Evolutionary conservation across 2,113 vertebrate genomes (phyloP), one percentile per base, ranked within the genome.

Genomic region (Siniperca knerii): DNA sequence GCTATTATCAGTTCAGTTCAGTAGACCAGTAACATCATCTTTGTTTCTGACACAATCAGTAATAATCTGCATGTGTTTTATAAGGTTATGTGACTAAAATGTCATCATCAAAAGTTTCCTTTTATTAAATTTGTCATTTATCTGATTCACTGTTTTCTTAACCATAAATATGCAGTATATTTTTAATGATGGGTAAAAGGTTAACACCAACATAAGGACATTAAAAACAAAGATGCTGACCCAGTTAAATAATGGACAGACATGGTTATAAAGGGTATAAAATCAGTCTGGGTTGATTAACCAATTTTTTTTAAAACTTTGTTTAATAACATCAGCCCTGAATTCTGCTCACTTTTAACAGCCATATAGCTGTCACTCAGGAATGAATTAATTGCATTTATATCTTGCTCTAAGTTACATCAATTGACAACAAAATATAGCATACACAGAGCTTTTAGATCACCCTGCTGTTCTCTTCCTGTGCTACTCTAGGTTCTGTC

Each of bases 351-450:
- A 79, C 74, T 67, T 71, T 87, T 73, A 81, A 44, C 67, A 65
- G 77, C 89, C 90, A 91, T 91, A 82, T 87, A 88, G 78, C 77
- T 65, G 71, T 86, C 84, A 81, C 80, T 79, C 72, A 86, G 75
- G 62, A 80, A 82, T 86, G 46, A 69, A 92, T 90, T 86, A 79
- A 79, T 89, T 85, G 79, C 40, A 80, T 84, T 73, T 80, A 70
- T 73, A 80, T 83, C 60, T 46, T 18, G 62, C 52, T 76, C 46
- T 62, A 37, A 84, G 75, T 81, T 35, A 54, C 33, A 21, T 65
- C 40, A 74, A 81, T 4, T 72, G 75, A 68, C 69, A 72, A 75
- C 23, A 83, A 73, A 79, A 67, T 67, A 18, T 21, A 82, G 62
- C 52, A 42, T 2, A 52, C 57, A 66, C 4, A 12, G 15, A 64